These are phyloP conservation scores for Disparrhopalites patrizii DNA, from an alignment of 2,888 invertebrate genomes.

Conservation along the genomic window DNA sequence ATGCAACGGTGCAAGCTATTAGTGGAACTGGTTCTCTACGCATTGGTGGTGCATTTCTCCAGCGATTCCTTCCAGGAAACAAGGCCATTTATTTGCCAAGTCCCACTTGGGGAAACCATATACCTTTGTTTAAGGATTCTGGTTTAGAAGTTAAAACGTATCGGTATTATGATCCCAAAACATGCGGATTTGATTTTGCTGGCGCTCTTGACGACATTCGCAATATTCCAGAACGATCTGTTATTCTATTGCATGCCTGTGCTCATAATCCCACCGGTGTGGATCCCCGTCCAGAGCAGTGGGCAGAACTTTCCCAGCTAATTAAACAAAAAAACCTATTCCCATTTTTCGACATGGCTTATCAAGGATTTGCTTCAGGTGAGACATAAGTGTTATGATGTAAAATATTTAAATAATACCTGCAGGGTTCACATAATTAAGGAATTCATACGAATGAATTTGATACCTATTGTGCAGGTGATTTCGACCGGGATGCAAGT, in stretches of 20 bases:
- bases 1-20: constrained; percentile 72
- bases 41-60: constrained; percentile 83
- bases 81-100: constrained; percentile 83
- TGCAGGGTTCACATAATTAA: constrained; percentile 54
- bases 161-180: constrained; percentile 88
- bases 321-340: constrained; percentile 76
- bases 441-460: not conserved
- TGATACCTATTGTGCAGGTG: constrained; percentile 55
- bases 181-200: constrained; percentile 86
- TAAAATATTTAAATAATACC: constrained; percentile 53
- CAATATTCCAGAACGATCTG: constrained; percentile 87
- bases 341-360: constrained; percentile 98
- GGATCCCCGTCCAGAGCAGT: constrained; percentile 80
- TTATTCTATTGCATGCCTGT: constrained; percentile 91
- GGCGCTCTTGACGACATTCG: constrained; percentile 87
- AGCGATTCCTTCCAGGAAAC: constrained; percentile 69
- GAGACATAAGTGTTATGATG: constrained; percentile 32
- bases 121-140: constrained; percentile 85
- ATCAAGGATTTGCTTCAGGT: constrained; percentile 91
- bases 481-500: constrained; percentile 78
- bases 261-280: constrained; percentile 93
- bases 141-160: constrained; percentile 83
- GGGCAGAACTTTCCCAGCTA: constrained; percentile 78
- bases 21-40: constrained; percentile 97
- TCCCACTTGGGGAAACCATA: constrained; percentile 99